phyloP scores from a whole-genome alignment of 2,113 vertebrate species.

The Cromileptes altivelis region DNA sequence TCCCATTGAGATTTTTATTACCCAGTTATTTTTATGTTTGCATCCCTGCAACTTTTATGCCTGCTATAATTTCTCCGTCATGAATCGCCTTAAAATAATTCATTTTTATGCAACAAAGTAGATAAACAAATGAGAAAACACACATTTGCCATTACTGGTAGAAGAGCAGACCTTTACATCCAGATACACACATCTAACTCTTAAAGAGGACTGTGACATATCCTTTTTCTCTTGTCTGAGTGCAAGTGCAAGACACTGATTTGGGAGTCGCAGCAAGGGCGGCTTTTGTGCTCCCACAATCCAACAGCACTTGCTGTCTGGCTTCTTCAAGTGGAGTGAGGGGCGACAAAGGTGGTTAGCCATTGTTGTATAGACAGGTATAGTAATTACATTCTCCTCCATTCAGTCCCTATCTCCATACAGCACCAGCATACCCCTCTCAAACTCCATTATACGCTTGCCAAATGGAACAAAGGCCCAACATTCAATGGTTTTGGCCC shows the following conservation, averaged over 20 bases:
- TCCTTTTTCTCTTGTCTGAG: slow-evolving; percentile 25
- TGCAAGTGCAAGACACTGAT: slow-evolving; percentile 54
- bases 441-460: slow-evolving; percentile 71
- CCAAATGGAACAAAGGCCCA: slow-evolving; percentile 72
- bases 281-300: slow-evolving; percentile 69
- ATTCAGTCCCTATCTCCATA: slow-evolving; percentile 72
- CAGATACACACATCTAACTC: slow-evolving; percentile 35
- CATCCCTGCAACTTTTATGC: slow-evolving; percentile 38
- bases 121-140: slow-evolving; percentile 6
- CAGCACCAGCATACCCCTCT: slow-evolving; percentile 62
- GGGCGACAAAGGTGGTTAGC: slow-evolving; percentile 70
- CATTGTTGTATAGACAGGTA: slow-evolving; percentile 76
- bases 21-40: slow-evolving; percentile 45
- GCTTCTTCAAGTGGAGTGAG: slow-evolving; percentile 65
- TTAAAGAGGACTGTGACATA: slow-evolving; percentile 26
- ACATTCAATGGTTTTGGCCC: slow-evolving; percentile 64
- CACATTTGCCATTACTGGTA: background rate
- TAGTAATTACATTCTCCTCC: slow-evolving; percentile 79
- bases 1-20: slow-evolving; percentile 30
- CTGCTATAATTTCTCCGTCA: background rate
- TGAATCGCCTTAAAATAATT: slow-evolving; percentile 25
- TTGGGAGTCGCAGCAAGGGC: slow-evolving; percentile 58
- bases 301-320: slow-evolving; percentile 66
- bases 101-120: slow-evolving; percentile 3
- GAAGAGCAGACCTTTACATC: slow-evolving; percentile 12